Evolutionary conservation across 2,888 invertebrate genomes (phyloP).

Genomic region (Temnothorax unifasciatus): DNA sequence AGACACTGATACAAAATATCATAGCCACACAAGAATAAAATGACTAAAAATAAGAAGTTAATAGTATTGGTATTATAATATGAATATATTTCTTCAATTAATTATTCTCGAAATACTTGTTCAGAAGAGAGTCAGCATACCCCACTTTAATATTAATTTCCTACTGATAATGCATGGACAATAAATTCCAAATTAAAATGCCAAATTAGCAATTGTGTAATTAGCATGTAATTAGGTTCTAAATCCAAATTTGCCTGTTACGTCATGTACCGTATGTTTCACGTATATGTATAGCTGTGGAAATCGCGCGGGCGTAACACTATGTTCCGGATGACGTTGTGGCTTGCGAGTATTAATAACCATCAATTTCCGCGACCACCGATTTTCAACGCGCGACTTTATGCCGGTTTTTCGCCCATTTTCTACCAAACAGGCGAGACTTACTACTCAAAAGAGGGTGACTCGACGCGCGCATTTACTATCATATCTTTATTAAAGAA

Average conservation of each 20-base stretch:
- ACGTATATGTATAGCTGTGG: constrained; percentile 36
- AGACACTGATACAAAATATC: background rate
- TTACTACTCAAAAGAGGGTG: background rate
- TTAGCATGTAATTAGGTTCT: background rate
- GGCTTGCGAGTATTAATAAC: constrained; percentile 68
- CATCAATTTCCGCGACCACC: constrained; percentile 37
- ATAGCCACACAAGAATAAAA: background rate
- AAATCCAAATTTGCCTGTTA: constrained; percentile 53
- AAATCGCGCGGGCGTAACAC: constrained; percentile 55
- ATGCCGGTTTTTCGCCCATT: background rate
- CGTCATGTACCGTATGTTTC: constrained; percentile 53
- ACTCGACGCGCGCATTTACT: background rate
- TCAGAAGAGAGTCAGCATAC: background rate
- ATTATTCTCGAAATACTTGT: background rate
- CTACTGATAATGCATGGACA: too few species aligned
- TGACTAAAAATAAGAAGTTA: background rate
- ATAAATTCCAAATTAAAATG: background rate
- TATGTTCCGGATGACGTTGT: constrained; percentile 64
- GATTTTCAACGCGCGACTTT: constrained; percentile 11
- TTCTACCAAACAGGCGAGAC: background rate
- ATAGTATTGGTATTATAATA: background rate
- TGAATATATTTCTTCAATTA: background rate
- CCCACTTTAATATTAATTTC: background rate
- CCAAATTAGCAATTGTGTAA: background rate
- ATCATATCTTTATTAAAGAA: background rate